Evolutionary conservation across 2,888 invertebrate genomes (phyloP).

Genomic region (Netelia fuscicornis): DNA sequence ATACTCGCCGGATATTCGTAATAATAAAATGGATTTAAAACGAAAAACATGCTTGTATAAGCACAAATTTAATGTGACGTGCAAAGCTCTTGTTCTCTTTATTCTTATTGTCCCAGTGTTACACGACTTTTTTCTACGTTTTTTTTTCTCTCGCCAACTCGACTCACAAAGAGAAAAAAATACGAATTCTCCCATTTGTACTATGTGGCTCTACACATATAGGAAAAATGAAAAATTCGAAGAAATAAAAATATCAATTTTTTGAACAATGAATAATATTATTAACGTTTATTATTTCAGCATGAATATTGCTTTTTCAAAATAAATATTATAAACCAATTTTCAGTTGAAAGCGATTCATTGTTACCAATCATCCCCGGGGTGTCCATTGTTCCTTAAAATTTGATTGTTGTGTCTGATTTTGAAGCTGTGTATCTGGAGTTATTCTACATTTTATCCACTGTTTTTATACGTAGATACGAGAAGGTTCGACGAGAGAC

Average conservation of each 20-base stretch:
- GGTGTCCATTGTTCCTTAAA: too few species aligned
- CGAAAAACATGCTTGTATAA: conserved; percentile 53
- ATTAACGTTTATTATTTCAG: too few species aligned
- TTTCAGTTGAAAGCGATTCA: too few species aligned
- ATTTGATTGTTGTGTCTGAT: neutral
- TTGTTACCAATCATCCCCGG: too few species aligned
- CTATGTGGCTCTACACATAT: too few species aligned
- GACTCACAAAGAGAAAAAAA: neutral
- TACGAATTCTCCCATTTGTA: too few species aligned
- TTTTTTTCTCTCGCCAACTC: neutral
- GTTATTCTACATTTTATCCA: neutral
- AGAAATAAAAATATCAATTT: too few species aligned
- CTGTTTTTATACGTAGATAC: too few species aligned
- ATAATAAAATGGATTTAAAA: conserved; percentile 50
- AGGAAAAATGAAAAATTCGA: too few species aligned
- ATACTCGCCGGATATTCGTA: conserved; percentile 24
- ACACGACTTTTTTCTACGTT: neutral
- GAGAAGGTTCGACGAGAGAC: neutral
- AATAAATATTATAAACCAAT: too few species aligned
- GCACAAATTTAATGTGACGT: conserved; percentile 59
- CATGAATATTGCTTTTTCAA: too few species aligned
- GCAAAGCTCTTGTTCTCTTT: neutral
- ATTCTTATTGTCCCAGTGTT: neutral
- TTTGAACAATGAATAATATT: too few species aligned
- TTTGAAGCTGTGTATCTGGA: neutral